Percentiles rank a stretch among this genome's conserved stretches.
phyloP scores from a whole-genome alignment of 2,888 invertebrate genomes.

The Eupeodes luniger region DNA sequence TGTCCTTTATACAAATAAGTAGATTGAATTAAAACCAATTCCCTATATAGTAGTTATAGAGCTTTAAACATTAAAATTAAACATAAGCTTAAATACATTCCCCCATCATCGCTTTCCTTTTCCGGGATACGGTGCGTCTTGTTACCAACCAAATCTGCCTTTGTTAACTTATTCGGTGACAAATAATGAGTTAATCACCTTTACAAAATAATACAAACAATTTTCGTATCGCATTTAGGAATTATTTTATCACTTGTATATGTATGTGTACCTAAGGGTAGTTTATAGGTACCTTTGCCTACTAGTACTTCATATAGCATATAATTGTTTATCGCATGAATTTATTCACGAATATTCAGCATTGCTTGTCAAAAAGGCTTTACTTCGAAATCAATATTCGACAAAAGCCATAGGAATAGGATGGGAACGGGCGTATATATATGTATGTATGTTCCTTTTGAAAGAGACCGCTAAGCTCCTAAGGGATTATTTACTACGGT shows the following conservation, averaged over 20 bases:
- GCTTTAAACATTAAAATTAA: too few relatives aligned
- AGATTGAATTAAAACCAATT: too few relatives aligned
- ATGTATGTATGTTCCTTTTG: background rate
- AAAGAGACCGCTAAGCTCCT: background rate
- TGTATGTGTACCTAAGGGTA: too few relatives aligned
- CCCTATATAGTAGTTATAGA: too few relatives aligned
- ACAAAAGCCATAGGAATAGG: background rate
- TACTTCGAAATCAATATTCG: constrained; percentile 1
- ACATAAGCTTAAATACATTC: too few relatives aligned
- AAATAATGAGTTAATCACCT: background rate
- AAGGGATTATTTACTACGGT: background rate
- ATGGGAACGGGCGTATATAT: background rate
- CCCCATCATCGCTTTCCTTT: too few relatives aligned
- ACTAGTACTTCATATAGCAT: background rate
- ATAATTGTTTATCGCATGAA: background rate
- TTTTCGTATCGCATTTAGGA: background rate
- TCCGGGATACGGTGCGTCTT: too few relatives aligned
- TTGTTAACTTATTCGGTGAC: constrained; percentile 3
- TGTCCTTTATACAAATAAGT: too few relatives aligned
- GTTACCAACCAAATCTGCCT: background rate
- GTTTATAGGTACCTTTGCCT: too few relatives aligned
- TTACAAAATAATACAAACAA: background rate
- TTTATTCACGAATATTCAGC: constrained; percentile 3
- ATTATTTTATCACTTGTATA: constrained; percentile 4
- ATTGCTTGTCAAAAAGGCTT: constrained; percentile 4